A percentile compares a stretch with the other conserved stretches of the same genome.
Evolutionary conservation across 2,113 vertebrate genomes (phyloP).

Genomic region (Eulemur macaco): DNA sequence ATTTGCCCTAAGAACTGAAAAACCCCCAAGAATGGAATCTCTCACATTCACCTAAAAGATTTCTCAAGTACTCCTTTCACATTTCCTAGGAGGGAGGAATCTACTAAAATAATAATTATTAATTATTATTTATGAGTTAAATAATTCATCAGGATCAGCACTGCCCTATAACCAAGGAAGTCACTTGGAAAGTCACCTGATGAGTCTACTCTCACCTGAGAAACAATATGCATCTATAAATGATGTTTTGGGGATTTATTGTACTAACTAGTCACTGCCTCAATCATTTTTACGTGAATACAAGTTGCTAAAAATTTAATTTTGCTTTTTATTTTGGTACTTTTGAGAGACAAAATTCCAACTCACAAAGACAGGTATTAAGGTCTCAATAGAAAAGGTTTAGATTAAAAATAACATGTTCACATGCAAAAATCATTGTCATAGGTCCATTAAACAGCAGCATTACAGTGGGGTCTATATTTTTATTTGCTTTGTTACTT

Average conservation of each 20-base stretch:
- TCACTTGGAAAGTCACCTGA: neutral
- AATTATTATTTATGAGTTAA: constrained; percentile 40
- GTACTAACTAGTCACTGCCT: constrained; percentile 32
- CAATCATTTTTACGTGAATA: constrained; percentile 70
- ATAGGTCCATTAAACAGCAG: constrained; percentile 76
- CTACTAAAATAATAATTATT: constrained; percentile 13
- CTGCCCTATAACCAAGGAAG: neutral
- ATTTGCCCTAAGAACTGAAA: constrained; percentile 68
- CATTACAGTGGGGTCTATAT: constrained; percentile 48
- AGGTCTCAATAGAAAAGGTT: constrained; percentile 82
- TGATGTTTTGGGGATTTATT: neutral
- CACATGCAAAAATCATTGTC: constrained; percentile 81
- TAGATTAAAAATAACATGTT: constrained; percentile 83
- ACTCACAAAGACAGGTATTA: constrained; percentile 78
- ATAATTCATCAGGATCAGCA: neutral
- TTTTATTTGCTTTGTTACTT: constrained; percentile 86
- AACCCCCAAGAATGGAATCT: constrained; percentile 62
- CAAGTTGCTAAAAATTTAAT: constrained; percentile 69
- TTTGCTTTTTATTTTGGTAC: constrained; percentile 67
- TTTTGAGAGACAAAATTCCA: constrained; percentile 78
- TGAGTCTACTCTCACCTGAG: neutral
- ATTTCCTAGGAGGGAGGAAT: neutral
- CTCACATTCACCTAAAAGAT: constrained; percentile 74
- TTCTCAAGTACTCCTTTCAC: constrained; percentile 52
- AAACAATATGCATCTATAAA: neutral